phyloP scores from a whole-genome alignment of 2,888 invertebrate genomes.

The Rhamnusium bicolor region DNA sequence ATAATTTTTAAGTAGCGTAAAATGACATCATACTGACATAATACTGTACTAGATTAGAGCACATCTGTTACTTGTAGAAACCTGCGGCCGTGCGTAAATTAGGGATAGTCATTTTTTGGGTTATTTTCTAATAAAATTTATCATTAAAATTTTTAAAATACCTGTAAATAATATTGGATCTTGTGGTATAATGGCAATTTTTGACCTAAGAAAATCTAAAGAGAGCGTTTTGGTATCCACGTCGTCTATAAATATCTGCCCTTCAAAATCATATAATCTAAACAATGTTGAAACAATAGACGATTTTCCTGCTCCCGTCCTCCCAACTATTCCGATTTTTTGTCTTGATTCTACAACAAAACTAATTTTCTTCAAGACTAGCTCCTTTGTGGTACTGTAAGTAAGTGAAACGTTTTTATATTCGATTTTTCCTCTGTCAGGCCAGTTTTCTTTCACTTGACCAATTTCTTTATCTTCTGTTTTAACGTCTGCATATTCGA shows the following conservation, averaged over 20 bases:
- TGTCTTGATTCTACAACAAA: constrained; percentile 78
- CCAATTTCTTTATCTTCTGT: constrained; percentile 70
- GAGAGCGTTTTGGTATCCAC: constrained; percentile 81
- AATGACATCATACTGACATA: too few species aligned
- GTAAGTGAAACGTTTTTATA: constrained; percentile 80
- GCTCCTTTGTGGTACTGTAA: constrained; percentile 80
- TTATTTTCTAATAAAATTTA: too few species aligned
- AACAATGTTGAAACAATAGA: constrained; percentile 85
- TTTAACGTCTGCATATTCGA: constrained; percentile 84
- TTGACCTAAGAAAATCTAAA: constrained; percentile 81
- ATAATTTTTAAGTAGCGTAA: too few species aligned
- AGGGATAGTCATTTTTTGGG: too few species aligned
- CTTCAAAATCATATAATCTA: constrained; percentile 84
- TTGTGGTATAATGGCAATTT: constrained; percentile 89
- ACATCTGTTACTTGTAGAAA: too few species aligned
- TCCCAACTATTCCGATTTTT: constrained; percentile 85
- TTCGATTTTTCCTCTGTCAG: constrained; percentile 78
- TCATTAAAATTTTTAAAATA: not conserved
- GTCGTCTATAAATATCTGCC: constrained; percentile 86
- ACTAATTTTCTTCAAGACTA: constrained; percentile 71
- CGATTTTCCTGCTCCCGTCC: constrained; percentile 88
- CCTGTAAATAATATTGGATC: constrained; percentile 87
- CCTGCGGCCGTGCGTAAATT: too few species aligned
- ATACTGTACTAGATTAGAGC: too few species aligned
- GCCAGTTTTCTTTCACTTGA: constrained; percentile 74